These are phyloP conservation scores for Pteruthius melanotis DNA, from an alignment of 2,113 vertebrate genomes.

Conservation along the genomic window DNA sequence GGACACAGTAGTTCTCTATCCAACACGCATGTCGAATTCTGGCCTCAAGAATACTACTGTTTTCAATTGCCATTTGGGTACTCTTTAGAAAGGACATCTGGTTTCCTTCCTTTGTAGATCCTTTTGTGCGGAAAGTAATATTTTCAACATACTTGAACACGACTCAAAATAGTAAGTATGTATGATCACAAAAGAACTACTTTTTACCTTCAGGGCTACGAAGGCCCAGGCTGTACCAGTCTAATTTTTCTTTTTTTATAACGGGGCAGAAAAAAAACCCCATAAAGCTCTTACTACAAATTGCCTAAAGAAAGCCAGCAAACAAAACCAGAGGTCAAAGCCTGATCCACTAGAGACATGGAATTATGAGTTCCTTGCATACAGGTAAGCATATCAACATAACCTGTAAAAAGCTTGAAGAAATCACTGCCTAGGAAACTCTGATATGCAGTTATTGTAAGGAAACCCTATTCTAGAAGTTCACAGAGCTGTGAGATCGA, in stretches of 20 bases:
- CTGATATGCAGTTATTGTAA: neutral
- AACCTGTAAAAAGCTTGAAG: neutral
- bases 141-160: neutral
- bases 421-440: neutral
- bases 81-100: neutral
- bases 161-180: neutral
- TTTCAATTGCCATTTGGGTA: neutral
- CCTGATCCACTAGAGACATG: neutral
- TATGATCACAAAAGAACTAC: neutral
- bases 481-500: neutral
- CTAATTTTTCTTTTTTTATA: neutral
- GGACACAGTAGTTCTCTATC: neutral
- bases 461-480: neutral
- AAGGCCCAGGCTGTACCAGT: neutral
- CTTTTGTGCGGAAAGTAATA: neutral
- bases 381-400: neutral
- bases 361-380: neutral
- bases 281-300: neutral
- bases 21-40: neutral
- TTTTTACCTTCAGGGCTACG: neutral
- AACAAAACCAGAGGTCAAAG: neutral
- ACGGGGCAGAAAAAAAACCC: fast-evolving
- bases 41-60: neutral
- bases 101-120: neutral
- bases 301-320: neutral